These are phyloP conservation scores for Drosophila eohydei DNA, from an alignment of 2,888 invertebrate species.

Conservation along the genomic window DNA sequence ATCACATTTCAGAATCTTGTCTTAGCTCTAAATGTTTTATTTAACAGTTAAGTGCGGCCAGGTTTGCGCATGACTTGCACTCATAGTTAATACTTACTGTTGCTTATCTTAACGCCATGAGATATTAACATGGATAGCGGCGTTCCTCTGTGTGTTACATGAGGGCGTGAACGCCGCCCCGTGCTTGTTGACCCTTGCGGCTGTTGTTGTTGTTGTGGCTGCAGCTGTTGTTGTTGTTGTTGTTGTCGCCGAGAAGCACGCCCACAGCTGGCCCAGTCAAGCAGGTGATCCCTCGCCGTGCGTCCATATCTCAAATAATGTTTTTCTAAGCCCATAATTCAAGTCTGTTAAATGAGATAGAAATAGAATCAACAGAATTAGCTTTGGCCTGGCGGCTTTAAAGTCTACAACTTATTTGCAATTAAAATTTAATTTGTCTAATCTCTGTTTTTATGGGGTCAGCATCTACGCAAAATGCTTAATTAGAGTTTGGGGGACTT, in stretches of 20 bases:
- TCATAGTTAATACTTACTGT: slow-evolving; percentile 88
- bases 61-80: slow-evolving; percentile 4
- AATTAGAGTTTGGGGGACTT: slow-evolving; percentile 21
- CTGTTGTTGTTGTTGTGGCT: slow-evolving; percentile 44
- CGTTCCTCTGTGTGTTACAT: slow-evolving; percentile 85
- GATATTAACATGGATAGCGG: slow-evolving; percentile 93
- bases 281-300: slow-evolving; percentile 89
- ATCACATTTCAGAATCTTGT: background rate
- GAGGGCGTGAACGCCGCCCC: slow-evolving; percentile 64
- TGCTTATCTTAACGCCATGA: slow-evolving; percentile 90
- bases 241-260: slow-evolving; percentile 58
- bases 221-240: slow-evolving; percentile 45
- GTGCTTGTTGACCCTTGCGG: slow-evolving; percentile 53
- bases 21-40: background rate
- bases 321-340: slow-evolving; percentile 89
- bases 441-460: slow-evolving; percentile 49
- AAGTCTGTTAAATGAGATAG: slow-evolving; percentile 67
- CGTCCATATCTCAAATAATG: slow-evolving; percentile 92
- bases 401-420: slow-evolving; percentile 54
- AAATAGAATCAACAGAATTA: slow-evolving; percentile 31
- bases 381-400: slow-evolving; percentile 19
- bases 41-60: background rate
- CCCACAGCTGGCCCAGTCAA: slow-evolving; percentile 86
- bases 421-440: slow-evolving; percentile 55
- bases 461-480: slow-evolving; percentile 26